Base-by-base conservation (phyloP, 2,888 invertebrate genomes). In the Automeris io region DNA sequence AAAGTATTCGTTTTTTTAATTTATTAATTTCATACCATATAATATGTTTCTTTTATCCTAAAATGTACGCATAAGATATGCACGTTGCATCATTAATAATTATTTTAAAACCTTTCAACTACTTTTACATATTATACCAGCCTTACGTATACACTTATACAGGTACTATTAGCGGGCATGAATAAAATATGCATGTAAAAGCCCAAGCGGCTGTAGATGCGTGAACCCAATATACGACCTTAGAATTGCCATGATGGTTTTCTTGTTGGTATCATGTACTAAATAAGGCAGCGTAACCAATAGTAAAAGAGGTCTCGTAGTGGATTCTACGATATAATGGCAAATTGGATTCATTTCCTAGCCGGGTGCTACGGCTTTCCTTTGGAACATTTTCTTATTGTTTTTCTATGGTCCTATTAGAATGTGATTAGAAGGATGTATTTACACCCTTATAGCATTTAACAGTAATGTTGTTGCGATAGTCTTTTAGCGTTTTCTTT, bases 311-410 rank as follows among this genome's bases (percentile, higher is more conserved):
- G 61, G 59, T 58, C 60, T 54, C 57, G 55, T 59, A 66, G 57
- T 63, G 70, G 63, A 71, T 70, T 75, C 65, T 43, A 64, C 63
- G 66, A 73, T 73, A 74, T 77, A 78, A 79, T 78, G 62, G 66
- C 69, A 75, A 79, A 78, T 79, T 77, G 75, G 72, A 71, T 70
- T 72, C 72, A 75, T 79, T 82, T 81, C 78, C 76, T 72, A 54
- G 57, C 63, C 57, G 62, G 66, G 55, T 54, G 52, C 53, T 54
- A 48, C 53, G 49, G 44, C 42, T 58, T 53, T 62, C 50, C 54
- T 57, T 45, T 44, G 59, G 57, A 64, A 61, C 62, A 54, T 57
- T 69, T 70, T 66, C 69, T 63, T 66, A 66, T n/a, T n/a, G n/a
- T n/a, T n/a, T n/a, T n/a, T n/a, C n/a, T n/a, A 61, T 63, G 61